A percentile compares a stretch with the other conserved stretches of the same genome.
Conservation (phyloP, 35 echinoderm and acorn worm species). For the Stichopus chloronotus region DNA sequence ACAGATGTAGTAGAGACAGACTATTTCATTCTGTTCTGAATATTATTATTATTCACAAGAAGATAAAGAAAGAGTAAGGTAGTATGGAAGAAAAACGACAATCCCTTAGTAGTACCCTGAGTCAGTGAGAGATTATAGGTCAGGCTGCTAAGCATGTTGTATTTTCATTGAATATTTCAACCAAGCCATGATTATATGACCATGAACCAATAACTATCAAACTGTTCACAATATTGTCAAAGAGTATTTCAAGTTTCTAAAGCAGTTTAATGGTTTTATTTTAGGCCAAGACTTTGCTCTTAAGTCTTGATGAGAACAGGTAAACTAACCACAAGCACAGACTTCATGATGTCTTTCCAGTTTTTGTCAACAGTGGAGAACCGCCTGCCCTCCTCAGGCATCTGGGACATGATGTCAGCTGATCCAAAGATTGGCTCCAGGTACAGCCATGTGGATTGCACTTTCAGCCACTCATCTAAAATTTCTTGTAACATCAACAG, state of each 20-base stretch:
- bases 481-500: constrained; percentile 95
- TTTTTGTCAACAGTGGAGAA: constrained; percentile 98
- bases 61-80: no score
- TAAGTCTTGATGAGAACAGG: no score
- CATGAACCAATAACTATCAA: not conserved
- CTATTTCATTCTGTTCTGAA: no score
- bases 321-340: constrained; percentile 84
- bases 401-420: constrained; percentile 99
- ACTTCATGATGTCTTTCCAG: constrained; percentile 99
- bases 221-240: not conserved
- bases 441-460: constrained; percentile 98
- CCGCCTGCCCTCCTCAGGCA: constrained; percentile 96
- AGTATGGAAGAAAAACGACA: no score
- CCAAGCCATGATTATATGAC: not conserved
- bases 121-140: no score
- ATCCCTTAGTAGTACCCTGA: no score
- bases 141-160: no score
- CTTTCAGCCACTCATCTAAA: constrained; percentile 98
- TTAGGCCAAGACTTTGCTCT: no score
- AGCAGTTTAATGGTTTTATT: no score
- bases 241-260: not conserved
- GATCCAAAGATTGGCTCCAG: constrained; percentile 99
- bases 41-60: no score
- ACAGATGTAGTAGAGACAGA: no score
- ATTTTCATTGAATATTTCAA: no score